These are phyloP conservation scores for Drosophila testacea DNA, from an alignment of 2,888 invertebrate genomes.

Conservation along the genomic window DNA sequence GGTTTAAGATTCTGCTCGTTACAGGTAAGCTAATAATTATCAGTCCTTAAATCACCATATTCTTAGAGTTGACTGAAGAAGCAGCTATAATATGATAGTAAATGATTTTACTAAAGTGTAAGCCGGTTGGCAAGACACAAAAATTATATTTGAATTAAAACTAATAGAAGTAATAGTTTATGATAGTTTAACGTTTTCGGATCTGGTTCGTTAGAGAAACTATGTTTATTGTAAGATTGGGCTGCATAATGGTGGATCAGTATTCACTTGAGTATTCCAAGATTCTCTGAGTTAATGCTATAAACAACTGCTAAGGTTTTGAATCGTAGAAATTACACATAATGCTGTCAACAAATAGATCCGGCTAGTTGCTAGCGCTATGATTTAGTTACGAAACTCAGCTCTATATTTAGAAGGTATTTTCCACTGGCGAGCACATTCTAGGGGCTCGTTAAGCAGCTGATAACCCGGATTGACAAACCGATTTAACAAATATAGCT, in stretches of 20 bases:
- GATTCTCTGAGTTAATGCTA: not conserved
- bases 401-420: constrained; percentile 59
- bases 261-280: not conserved
- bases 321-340: not conserved
- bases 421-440: constrained; percentile 29
- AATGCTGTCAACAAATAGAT: constrained; percentile 21
- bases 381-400: constrained; percentile 9
- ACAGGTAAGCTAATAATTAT: not conserved
- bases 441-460: constrained; percentile 50
- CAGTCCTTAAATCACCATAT: not conserved
- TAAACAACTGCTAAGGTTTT: not conserved
- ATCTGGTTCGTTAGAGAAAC: too few relatives aligned
- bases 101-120: not conserved
- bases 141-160: too few relatives aligned
- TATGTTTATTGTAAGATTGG: not conserved
- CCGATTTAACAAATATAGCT: constrained; percentile 18
- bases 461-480: constrained; percentile 44
- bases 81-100: not conserved
- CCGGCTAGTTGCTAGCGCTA: constrained; percentile 24
- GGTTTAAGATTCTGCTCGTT: constrained; percentile 29
- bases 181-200: too few relatives aligned
- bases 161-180: too few relatives aligned
- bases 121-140: too few relatives aligned
- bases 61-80: not conserved
- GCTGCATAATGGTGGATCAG: not conserved